Conservation (phyloP, 2,888 invertebrate genomes). For the Eilema sororculum region DNA sequence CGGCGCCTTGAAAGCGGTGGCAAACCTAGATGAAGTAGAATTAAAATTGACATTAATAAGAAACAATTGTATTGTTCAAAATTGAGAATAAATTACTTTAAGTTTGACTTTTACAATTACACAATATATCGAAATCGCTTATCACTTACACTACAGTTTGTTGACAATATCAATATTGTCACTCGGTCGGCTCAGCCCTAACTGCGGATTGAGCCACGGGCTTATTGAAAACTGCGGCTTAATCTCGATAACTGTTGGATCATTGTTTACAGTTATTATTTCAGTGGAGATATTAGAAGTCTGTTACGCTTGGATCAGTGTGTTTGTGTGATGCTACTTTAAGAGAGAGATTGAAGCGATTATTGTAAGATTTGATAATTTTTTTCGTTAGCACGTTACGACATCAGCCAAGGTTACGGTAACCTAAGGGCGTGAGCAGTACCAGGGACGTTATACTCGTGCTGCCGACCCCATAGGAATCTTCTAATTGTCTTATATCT, state of each 20-base stretch:
- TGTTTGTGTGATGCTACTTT: background rate
- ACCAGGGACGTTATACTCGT: too few relatives aligned
- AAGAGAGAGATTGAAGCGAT: background rate
- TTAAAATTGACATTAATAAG: too few relatives aligned
- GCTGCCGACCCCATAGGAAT: too few relatives aligned
- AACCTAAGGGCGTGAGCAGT: too few relatives aligned
- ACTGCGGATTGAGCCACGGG: background rate
- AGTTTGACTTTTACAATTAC: too few relatives aligned
- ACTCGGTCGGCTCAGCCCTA: background rate
- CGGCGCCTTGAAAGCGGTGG: too few relatives aligned
- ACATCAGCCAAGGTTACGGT: too few relatives aligned
- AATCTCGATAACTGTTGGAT: background rate
- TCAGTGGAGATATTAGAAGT: background rate
- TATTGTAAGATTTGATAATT: background rate
- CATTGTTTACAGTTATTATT: background rate
- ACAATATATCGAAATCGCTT: background rate
- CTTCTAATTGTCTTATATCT: too few relatives aligned
- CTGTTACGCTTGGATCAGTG: background rate
- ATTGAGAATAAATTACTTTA: too few relatives aligned
- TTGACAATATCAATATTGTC: background rate
- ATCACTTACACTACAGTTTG: constrained; percentile 1
- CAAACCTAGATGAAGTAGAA: too few relatives aligned
- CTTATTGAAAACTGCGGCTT: constrained; percentile 2
- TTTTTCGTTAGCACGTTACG: too few relatives aligned
- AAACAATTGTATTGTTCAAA: too few relatives aligned